A percentile compares a stretch with the other conserved stretches of the same genome.
Conservation (phyloP, 2,113 vertebrate genomes). For the Lonchura striata region DNA sequence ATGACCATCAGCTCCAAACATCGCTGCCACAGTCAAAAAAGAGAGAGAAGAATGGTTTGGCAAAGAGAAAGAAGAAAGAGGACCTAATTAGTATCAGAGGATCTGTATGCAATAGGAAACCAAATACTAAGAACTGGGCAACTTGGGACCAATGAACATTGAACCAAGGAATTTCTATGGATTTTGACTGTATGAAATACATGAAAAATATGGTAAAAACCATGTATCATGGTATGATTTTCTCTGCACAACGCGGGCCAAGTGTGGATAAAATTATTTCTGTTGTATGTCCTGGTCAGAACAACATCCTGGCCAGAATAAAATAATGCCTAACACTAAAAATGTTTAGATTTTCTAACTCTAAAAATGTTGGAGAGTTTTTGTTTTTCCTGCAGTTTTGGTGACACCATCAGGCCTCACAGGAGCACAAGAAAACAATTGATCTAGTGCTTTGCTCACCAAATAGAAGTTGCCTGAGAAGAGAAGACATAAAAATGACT, state of each 20-base stretch:
- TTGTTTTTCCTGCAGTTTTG: rapidly evolving
- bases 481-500: background rate
- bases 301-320: background rate
- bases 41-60: background rate
- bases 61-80: background rate
- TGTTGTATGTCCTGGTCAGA: background rate
- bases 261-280: background rate
- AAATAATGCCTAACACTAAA: background rate
- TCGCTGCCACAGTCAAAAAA: rapidly evolving
- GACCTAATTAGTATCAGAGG: background rate
- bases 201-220: background rate
- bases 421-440: background rate
- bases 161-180: background rate
- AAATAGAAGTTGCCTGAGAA: background rate
- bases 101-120: background rate
- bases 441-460: background rate
- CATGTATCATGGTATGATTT: background rate
- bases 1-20: background rate
- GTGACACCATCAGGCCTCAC: background rate
- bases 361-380: background rate
- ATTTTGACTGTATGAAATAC: background rate
- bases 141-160: background rate
- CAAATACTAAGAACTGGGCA: background rate
- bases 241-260: background rate
- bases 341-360: background rate